Base-by-base conservation (phyloP, 2,797 vertebrate species). In the Falco berigora region DNA sequence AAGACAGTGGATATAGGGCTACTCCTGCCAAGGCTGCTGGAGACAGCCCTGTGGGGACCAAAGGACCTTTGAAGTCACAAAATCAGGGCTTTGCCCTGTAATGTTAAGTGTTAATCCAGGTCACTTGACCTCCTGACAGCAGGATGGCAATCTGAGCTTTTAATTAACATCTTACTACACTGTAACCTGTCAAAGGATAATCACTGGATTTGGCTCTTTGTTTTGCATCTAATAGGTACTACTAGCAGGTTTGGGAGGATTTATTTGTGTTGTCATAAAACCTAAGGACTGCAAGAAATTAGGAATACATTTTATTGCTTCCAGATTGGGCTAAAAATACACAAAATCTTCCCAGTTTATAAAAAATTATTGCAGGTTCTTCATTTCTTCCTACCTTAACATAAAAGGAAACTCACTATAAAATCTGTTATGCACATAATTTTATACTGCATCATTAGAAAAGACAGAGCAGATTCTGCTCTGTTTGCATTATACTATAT, bases 251-350 rank as follows among this genome's bases (percentile, higher is more conserved):
- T 83, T 87, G 38, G 20, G 11, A 86, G 28, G 21, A 49, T 86
- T 83, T 90, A 72, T 76, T 80, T 3, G 5, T 5, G 2, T 78
- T 76, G 34, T 80, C 73, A 50, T 75, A 84, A 96, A 92, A 72
- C 11, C 23, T 30, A 58, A 63, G 25, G 59, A 75, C 28, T 91
- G 66, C 58, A 47, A 80, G 53, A 80, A 85, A 79, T 74, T 61
- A 83, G 38, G 49, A 86, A 49, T 78, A 72, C 15, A 14, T 72
- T 73, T 90, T 58, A 62, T 53, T 71, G 8, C 28, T 95, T 88
- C 34, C 34, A 77, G 56, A 75, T 68, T 52, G 75, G 30, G 32
- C 64, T 72, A 86, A 95, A 95, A 95, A 88, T 63, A 72, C 21
- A 53, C 12, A 56, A 75, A 88, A 90, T 49, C 58, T 9, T 90